Evolutionary conservation across 2,888 invertebrate species (phyloP).

Genomic region (Hecatera dysodea): DNA sequence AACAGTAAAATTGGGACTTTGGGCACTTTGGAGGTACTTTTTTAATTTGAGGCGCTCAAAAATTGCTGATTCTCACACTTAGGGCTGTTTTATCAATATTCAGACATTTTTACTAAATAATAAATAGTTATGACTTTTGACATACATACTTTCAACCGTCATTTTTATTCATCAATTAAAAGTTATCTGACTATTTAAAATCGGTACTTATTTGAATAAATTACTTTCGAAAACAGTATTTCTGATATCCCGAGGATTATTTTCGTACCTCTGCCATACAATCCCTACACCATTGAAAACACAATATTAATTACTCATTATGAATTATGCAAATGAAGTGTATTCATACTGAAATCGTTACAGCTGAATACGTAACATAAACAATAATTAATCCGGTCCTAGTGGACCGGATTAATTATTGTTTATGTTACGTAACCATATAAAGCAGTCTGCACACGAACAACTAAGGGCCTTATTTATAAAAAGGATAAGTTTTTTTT

Average conservation of each 20-base stretch:
- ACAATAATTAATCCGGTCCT: slow-evolving; percentile 50
- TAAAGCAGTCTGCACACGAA: slow-evolving; percentile 46
- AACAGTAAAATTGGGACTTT: too few species aligned
- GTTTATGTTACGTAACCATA: slow-evolving; percentile 39
- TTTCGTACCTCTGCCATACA: background rate
- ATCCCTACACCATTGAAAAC: slow-evolving; percentile 22
- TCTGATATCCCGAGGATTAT: background rate
- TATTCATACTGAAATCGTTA: slow-evolving; percentile 33
- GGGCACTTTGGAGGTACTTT: background rate
- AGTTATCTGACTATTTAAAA: too few species aligned
- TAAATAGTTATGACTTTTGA: too few species aligned
- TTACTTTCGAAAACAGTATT: background rate
- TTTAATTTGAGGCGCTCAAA: background rate
- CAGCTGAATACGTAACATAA: slow-evolving; percentile 40
- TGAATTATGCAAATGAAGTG: slow-evolving; percentile 45
- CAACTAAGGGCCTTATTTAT: background rate
- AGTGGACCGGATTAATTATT: slow-evolving; percentile 51
- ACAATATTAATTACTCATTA: slow-evolving; percentile 42
- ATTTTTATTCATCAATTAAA: too few species aligned
- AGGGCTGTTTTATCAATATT: too few species aligned
- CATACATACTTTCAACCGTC: too few species aligned
- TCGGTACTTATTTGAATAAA: too few species aligned
- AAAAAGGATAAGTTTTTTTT: background rate
- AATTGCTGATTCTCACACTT: background rate
- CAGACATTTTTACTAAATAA: too few species aligned